Base-by-base conservation (phyloP, 2,797 vertebrate genomes). In the Oreochromis mossambicus region DNA sequence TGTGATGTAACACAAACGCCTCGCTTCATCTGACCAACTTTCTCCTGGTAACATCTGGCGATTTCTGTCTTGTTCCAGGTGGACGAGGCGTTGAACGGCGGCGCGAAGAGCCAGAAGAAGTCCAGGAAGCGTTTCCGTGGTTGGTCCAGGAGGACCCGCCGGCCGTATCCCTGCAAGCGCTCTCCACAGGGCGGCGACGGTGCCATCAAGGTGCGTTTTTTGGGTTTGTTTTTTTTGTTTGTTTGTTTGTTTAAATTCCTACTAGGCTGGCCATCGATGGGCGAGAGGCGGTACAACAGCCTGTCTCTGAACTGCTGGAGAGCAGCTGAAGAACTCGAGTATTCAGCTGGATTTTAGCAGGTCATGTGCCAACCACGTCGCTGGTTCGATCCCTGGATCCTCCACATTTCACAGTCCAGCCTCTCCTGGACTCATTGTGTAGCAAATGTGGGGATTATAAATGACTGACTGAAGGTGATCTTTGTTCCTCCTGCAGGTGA, bases 41-140 rank as follows among this genome's bases (percentile, higher is more conserved):
- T n/a, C 17, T 36, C 19, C 9, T 17, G 12, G 41, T 26, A 21
- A 14, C 24, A 6, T 61, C 9, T 26, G 50, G 9, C 1, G 0
- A 0, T 12, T 77, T 85, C 7, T 73, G 17, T 48, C 41, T 38
- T 17, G 11, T 66, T 63, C 24, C 70, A 95, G 95, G 93, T 90
- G 80, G 94, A 95, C 1, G 95, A 95, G 76, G 94, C 94, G 1
- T 86, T 98, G 88, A 99, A 99, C 0, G 98, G 98, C 1, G 96
- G 97, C 38, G 91, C 91, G 2, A 97, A 97, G 91, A 97, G 79
- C 90, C 96, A 97, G 88, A 98, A 98, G 80, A 96, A 98, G 92
- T 94, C 97, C 81, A 97, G 97, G 88, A 98, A 98, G 80, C 97
- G 98, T 26, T 98, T 97, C 34, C 94, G 97, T 36, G 98, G 98